Percentiles rank a stretch among this genome's conserved stretches.
phyloP scores from a whole-genome alignment of 2,888 invertebrate genomes.

The Argyra leucocephala region DNA sequence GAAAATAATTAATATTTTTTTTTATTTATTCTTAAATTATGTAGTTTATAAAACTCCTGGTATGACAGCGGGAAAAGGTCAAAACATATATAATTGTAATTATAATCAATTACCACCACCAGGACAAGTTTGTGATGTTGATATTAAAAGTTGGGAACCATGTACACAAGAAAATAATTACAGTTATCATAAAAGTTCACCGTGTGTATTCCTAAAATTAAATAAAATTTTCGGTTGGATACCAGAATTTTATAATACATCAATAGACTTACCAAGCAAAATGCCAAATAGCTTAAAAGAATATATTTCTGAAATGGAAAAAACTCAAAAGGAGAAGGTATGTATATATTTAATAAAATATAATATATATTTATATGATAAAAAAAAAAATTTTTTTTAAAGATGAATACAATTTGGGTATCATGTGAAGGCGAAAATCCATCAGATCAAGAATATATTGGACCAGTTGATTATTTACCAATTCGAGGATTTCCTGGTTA shows the following conservation, averaged over 20 bases:
- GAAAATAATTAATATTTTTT: too few relatives aligned
- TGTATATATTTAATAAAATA: neutral
- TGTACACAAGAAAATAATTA: constrained; percentile 77
- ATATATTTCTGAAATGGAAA: constrained; percentile 49
- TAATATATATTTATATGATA: neutral
- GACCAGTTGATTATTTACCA: constrained; percentile 71
- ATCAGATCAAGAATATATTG: constrained; percentile 84
- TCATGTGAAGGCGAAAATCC: constrained; percentile 91
- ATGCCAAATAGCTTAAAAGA: constrained; percentile 67
- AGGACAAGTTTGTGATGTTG: constrained; percentile 78
- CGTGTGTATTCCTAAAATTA: constrained; percentile 89
- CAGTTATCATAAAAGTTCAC: constrained; percentile 83
- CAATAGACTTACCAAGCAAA: constrained; percentile 55
- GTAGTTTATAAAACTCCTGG: constrained; percentile 68
- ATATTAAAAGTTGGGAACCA: constrained; percentile 67
- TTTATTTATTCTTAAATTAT: too few relatives aligned
- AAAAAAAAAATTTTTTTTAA: constrained; percentile 28
- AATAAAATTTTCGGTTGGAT: constrained; percentile 91
- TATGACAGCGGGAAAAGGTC: constrained; percentile 59
- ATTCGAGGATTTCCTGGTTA: constrained; percentile 77
- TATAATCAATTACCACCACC: constrained; percentile 60
- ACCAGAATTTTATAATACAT: constrained; percentile 70
- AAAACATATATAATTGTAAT: constrained; percentile 66
- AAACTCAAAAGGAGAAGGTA: constrained; percentile 44
- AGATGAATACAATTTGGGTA: constrained; percentile 80